Evolutionary conservation across 1,140 invertebrate genomes (phyloP).

Genomic region (Temnothorax longispinosus): DNA sequence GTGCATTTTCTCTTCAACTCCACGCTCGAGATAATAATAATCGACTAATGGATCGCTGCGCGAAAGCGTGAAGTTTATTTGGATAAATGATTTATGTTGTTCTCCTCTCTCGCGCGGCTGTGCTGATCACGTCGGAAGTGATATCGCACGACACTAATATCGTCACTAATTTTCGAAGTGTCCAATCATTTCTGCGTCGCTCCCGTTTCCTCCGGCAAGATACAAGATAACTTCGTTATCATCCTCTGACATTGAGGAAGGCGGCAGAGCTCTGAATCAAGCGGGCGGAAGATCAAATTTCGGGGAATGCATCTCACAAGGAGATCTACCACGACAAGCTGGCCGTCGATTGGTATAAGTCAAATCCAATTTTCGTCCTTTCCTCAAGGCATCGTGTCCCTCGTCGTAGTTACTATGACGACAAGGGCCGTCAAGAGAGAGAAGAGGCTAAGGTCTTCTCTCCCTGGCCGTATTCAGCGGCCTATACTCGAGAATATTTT

Average conservation of each 20-base stretch:
- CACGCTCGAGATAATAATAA: conserved; percentile 26
- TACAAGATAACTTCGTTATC: conserved; percentile 50
- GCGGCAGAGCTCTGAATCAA: conserved; percentile 19
- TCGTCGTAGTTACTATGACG: conserved; percentile 58
- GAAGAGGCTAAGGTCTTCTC: conserved; percentile 3
- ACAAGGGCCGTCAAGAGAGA: conserved; percentile 23
- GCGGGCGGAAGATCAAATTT: conserved; percentile 61
- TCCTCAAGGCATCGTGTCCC: conserved; percentile 19
- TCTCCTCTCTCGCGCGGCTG: background rate
- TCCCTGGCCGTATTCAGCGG: conserved; percentile 19
- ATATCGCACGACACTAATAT: conserved; percentile 24
- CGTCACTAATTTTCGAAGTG: conserved; percentile 46
- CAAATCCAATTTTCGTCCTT: conserved; percentile 55
- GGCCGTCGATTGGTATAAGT: conserved; percentile 30
- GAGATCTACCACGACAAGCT: conserved; percentile 14
- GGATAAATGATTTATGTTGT: conserved; percentile 51
- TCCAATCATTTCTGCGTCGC: conserved; percentile 41
- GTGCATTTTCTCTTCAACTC: conserved; percentile 1
- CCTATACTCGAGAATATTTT: conserved; percentile 58
- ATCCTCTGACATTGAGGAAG: conserved; percentile 23
- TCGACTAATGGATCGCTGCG: conserved; percentile 34
- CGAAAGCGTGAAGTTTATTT: conserved; percentile 40
- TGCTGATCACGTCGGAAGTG: conserved; percentile 18
- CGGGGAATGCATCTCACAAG: conserved; percentile 44
- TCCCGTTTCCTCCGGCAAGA: conserved; percentile 38